These are phyloP conservation scores for Epistrophe grossulariae DNA, from an alignment of 2,888 invertebrate genomes.

Conservation along the genomic window DNA sequence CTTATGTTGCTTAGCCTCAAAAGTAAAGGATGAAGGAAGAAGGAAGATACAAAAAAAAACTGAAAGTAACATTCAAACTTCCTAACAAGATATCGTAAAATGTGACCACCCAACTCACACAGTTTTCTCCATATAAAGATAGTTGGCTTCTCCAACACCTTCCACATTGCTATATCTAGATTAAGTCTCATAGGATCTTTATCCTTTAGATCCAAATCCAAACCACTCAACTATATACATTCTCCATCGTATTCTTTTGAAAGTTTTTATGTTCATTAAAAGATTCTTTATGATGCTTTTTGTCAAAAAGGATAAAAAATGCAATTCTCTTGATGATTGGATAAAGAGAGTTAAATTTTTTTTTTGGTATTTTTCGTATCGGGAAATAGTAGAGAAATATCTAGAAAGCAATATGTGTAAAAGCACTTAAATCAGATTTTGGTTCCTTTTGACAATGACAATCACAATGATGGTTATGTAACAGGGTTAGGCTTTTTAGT, in stretches of 20 bases:
- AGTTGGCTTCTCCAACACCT: conserved; percentile 32
- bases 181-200: conserved; percentile 20
- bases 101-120: conserved; percentile 10
- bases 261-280: conserved; percentile 53
- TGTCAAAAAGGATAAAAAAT: conserved; percentile 29
- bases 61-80: conserved; percentile 39
- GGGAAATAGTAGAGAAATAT: not conserved
- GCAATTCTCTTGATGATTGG: conserved; percentile 57
- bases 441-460: conserved; percentile 28
- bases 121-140: not conserved
- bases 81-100: conserved; percentile 55
- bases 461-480: conserved; percentile 54
- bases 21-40: not conserved
- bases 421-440: conserved; percentile 45
- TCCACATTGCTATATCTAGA: conserved; percentile 29
- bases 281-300: conserved; percentile 5
- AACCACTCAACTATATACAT: conserved; percentile 46
- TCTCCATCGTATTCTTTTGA: conserved; percentile 19
- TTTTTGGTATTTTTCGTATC: not conserved
- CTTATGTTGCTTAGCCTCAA: conserved; percentile 3
- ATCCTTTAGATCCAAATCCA: conserved; percentile 31
- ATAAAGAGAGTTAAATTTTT: not conserved
- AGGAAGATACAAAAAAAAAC: not conserved
- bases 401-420: conserved; percentile 6
- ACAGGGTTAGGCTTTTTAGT: conserved; percentile 43